Percentiles rank a stretch among this genome's conserved stretches.
Evolutionary conservation across 2,113 vertebrate species (phyloP).

Genomic region (Ophiodon elongatus): DNA sequence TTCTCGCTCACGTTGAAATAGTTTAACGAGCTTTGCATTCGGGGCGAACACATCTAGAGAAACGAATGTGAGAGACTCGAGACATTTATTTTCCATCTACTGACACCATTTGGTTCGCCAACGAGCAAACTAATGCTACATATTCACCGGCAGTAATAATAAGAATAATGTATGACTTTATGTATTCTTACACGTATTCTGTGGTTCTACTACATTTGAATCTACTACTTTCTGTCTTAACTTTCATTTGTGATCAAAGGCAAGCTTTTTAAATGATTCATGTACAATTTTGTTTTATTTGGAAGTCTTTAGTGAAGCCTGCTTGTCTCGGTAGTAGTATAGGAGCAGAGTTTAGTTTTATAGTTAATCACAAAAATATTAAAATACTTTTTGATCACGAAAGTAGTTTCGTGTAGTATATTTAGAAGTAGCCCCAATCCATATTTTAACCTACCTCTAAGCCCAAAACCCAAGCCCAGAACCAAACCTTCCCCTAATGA

Average conservation of each 20-base stretch:
- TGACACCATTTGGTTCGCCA: background rate
- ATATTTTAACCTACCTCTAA: constrained; percentile 12
- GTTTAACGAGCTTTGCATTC: too few relatives aligned
- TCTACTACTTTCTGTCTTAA: background rate
- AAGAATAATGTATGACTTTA: background rate
- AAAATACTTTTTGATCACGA: background rate
- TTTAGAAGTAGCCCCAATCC: background rate
- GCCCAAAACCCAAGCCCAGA: background rate
- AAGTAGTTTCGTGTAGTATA: background rate
- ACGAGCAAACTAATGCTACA: background rate
- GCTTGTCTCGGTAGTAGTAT: too few relatives aligned
- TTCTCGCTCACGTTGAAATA: too few relatives aligned
- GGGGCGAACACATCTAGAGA: too few relatives aligned
- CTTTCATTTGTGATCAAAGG: background rate
- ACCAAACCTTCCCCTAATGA: constrained; percentile 42
- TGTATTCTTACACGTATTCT: background rate
- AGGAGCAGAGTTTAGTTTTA: background rate
- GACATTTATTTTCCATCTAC: too few relatives aligned
- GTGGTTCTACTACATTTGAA: background rate
- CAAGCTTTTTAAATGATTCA: background rate
- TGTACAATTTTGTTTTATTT: background rate
- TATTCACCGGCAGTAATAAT: background rate
- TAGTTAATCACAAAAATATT: background rate
- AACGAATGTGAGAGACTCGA: too few relatives aligned
- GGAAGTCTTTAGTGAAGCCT: background rate